Evolutionary conservation across 2,888 invertebrate genomes (phyloP), one percentile per base, ranked within the genome.

Genomic region (Perdita meconis): DNA sequence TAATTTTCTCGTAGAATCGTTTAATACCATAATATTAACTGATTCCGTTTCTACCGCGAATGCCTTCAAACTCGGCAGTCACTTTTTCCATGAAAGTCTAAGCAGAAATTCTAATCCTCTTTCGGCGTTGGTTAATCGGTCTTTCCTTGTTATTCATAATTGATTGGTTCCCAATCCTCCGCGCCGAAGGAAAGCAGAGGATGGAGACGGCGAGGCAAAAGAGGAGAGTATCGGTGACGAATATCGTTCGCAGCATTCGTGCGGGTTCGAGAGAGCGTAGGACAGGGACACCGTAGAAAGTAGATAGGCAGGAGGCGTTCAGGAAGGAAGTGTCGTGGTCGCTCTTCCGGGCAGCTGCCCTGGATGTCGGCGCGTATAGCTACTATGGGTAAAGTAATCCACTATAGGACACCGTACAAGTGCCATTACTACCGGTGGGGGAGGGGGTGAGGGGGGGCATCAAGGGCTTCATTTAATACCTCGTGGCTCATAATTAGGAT

Each of bases 311-410:
- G 87, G 87, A 89, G 83, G 83, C 79, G 72, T 83, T 77, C 88
- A 90, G 92, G 91, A 92, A 91, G 92, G 92, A 92, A 92, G 91
- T 90, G 89, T 91, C 92, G 91, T 82, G 92, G 92, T 91, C 89
- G 88, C 88, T 89, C 90, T 90, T 90, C 90, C 90, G 90, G 90
- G 86, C 91, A 91, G 92, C 90, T 91, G 91, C 77, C 76, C 81
- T 86, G 86, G 85, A 85, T 88, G 89, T 86, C 83, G 85, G 84
- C 47, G 47, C 83, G 73, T 81, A 73, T 82, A 83, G 85, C 82
- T 81, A 82, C 87, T 78, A 81, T 82, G 88, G 47, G 90, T 91
- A 89, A 90, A 91, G 90, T 91, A 90, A 92, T 92, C 90, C 90
- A 91, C 88, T 89, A 91, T 89, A 86, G 87, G 92, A 92, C 86